These are phyloP conservation scores for Rana temporaria DNA, from an alignment of 2,113 vertebrate species.

Conservation along the genomic window DNA sequence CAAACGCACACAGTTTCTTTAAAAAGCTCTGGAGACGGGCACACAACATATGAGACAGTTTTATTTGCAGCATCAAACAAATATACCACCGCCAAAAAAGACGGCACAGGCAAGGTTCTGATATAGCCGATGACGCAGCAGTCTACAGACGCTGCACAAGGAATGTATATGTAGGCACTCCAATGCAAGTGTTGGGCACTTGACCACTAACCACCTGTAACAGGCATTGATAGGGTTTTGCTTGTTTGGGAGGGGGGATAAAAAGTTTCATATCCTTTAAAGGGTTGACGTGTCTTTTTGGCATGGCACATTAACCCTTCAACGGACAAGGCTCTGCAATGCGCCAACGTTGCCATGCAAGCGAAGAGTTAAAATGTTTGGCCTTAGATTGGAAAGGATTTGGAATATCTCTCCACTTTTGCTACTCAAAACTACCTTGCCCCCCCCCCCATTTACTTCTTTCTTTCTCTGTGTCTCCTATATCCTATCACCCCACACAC, in stretches of 20 bases:
- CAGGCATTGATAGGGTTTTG: not conserved
- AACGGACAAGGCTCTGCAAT: constrained; percentile 13
- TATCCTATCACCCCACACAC: constrained; percentile 39
- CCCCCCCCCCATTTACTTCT: not conserved
- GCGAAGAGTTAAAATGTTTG: constrained; percentile 12
- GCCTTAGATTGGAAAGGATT: not conserved
- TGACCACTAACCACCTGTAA: not conserved
- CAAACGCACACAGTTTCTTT: not conserved
- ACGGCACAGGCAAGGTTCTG: not conserved
- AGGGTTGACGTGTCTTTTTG: not conserved
- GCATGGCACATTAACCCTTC: constrained; percentile 5
- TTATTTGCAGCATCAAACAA: not conserved
- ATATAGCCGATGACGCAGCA: not conserved
- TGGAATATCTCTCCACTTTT: not conserved
- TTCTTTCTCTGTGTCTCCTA: not conserved
- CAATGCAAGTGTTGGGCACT: no score
- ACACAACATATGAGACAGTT: not conserved
- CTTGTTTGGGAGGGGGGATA: not conserved
- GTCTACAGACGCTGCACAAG: no score
- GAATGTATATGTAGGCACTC: no score
- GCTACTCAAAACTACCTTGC: not conserved
- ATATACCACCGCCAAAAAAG: not conserved
- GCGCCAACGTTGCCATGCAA: not conserved
- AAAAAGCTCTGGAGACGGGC: not conserved
- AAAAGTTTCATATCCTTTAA: not conserved